A percentile compares a stretch with the other conserved stretches of the same genome.
Evolutionary conservation across 2,797 vertebrate species (phyloP).

Genomic region (Hydrocynus forskahlii): DNA sequence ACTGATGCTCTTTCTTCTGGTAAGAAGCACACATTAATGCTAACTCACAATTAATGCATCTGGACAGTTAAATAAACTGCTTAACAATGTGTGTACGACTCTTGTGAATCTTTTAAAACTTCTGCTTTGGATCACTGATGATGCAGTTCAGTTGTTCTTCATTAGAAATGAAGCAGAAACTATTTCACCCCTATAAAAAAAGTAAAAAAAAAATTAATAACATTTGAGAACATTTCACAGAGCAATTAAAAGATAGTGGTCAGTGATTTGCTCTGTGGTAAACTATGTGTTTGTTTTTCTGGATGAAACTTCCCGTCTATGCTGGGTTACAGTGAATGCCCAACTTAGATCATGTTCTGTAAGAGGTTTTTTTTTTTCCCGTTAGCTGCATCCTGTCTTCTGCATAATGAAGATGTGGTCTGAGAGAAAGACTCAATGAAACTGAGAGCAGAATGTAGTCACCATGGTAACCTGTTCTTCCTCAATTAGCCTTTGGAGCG

Average conservation of each 20-base stretch:
- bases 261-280: slow-evolving; percentile 14
- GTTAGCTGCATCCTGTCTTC: slow-evolving; percentile 5
- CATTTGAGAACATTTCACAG: neutral
- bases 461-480: slow-evolving; percentile 41
- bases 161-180: slow-evolving; percentile 31
- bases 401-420: slow-evolving; percentile 21
- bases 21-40: neutral
- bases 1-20: neutral
- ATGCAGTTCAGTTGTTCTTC: slow-evolving; percentile 31
- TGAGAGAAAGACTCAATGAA: slow-evolving; percentile 24
- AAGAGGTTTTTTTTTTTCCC: neutral
- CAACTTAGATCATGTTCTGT: neutral
- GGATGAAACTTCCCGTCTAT: neutral
- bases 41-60: neutral
- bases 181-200: slow-evolving; percentile 35
- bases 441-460: slow-evolving; percentile 29
- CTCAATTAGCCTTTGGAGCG: slow-evolving; percentile 26
- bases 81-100: slow-evolving; percentile 32
- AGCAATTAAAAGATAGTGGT: slow-evolving; percentile 22
- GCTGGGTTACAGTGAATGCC: neutral
- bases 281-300: neutral
- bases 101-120: slow-evolving; percentile 15
- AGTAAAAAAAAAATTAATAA: slow-evolving; percentile 8
- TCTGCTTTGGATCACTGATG: slow-evolving; percentile 29
- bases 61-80: slow-evolving; percentile 23